These are phyloP conservation scores for Phylloscopus whistleri DNA, from an alignment of 2,113 vertebrate genomes.

Conservation along the genomic window DNA sequence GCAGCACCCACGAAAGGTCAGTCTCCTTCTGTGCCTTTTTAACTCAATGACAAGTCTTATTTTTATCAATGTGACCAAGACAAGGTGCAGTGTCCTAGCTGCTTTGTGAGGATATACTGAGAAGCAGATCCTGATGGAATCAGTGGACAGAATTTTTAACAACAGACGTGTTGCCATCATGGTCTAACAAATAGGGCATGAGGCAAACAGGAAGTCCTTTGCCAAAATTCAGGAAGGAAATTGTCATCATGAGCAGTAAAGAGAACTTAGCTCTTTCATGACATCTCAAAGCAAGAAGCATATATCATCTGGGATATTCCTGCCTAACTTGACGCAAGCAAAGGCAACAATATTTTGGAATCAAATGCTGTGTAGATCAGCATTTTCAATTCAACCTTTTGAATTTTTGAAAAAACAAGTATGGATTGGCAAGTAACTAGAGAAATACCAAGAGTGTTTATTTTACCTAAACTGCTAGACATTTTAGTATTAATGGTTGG, in stretches of 20 bases:
- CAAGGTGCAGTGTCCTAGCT: rapidly evolving
- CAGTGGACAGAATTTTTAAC: neutral
- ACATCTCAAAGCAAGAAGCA: neutral
- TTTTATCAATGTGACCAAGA: neutral
- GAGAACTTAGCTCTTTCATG: neutral
- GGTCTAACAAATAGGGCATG: neutral
- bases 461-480: slow-evolving; percentile 12
- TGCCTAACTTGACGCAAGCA: neutral
- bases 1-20: neutral
- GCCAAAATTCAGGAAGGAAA: neutral
- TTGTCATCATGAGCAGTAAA: rapidly evolving
- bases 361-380: neutral
- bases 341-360: neutral
- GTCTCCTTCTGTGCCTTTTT: neutral
- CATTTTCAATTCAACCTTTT: neutral
- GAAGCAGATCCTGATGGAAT: neutral
- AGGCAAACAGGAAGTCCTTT: neutral
- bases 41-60: neutral
- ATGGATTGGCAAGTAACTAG: neutral
- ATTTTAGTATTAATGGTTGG: slow-evolving; percentile 24
- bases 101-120: neutral
- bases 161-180: neutral
- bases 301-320: neutral
- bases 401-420: slow-evolving; percentile 11
- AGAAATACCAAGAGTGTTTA: slow-evolving; percentile 26